phyloP scores from a whole-genome alignment of 2,113 vertebrate species.

The Podarcis cretensis region DNA sequence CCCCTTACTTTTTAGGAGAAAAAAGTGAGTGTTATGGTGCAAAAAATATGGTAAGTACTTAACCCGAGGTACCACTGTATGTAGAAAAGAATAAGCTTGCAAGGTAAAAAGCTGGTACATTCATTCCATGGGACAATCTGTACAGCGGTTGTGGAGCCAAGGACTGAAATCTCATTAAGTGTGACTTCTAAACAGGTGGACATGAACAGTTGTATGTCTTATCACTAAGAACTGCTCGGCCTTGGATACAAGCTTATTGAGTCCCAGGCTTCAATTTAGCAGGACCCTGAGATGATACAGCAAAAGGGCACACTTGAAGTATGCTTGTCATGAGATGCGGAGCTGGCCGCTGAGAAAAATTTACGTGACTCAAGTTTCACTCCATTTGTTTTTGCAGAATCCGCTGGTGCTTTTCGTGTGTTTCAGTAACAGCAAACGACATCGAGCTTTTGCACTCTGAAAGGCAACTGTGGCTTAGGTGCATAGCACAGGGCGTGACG shows the following conservation, averaged over 20 bases:
- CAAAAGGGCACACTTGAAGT: not conserved
- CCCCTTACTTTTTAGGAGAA: too few relatives aligned
- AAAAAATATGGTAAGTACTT: too few relatives aligned
- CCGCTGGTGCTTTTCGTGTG: not conserved
- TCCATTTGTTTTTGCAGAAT: not conserved
- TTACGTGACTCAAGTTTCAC: not conserved
- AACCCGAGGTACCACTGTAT: not conserved
- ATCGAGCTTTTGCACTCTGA: not conserved
- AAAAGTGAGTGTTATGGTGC: too few relatives aligned
- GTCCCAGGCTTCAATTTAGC: not conserved
- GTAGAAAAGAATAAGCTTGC: slow-evolving; percentile 16
- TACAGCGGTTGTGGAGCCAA: accelerated
- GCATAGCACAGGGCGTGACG: not conserved
- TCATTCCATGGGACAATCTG: not conserved
- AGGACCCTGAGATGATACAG: not conserved
- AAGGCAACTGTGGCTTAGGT: not conserved
- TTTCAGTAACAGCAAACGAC: not conserved
- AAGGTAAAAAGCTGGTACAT: not conserved
- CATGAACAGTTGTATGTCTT: not conserved
- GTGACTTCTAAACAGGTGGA: not conserved
- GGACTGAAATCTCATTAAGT: not conserved
- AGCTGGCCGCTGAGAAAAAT: not conserved
- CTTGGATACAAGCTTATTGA: not conserved
- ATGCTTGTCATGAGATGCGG: not conserved
- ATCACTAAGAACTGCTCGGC: not conserved